Base-by-base conservation (phyloP, 2,888 invertebrate genomes). In the Heliothis peltigera region DNA sequence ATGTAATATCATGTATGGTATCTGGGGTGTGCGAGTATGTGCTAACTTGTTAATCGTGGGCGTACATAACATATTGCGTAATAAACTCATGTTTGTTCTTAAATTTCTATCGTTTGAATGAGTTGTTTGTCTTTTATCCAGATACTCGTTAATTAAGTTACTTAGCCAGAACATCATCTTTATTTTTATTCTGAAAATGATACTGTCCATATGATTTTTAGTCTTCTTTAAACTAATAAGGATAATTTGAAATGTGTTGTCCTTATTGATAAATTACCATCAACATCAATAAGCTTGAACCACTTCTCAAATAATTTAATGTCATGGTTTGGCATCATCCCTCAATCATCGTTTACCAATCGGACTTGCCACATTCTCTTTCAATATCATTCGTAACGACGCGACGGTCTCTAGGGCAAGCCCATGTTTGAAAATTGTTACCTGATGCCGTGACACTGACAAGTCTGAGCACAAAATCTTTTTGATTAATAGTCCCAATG, bases 1-100 rank as follows among this genome's bases (percentile, higher is more conserved):
- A 70, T 77, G 58, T 73, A 58, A 71, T 66, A 75, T 61, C 70
- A 28, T 55, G 60, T 49, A 65, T 46, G 52, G 55, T 59, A 69
- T 46, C 35, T 49, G 42, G 35, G 19, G 22, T 64, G 54, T 62
- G 57, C n/a, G n/a, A n/a, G n/a, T 58, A 44, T 59, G 22, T 64
- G 51, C 8, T 71, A 42, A 47, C 47, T 62, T 48, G 48, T 64
- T 71, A 64, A 72, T 76, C 48, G 12, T 32, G 12, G 58, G 49
- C 43, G 39, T 46, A 58, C 39, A 56, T 21, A 25, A 52, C 47
- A 21, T 56, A 43, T 17, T 43, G 47, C 21, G 51, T 28, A 46
- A 17, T 21, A 43, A 43, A 62, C 46, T 54, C 46, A 49, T 43
- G 47, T 58, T 55, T 55, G 46, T 52, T 44, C 5, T 7, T 43